Conservation (phyloP, 1,140 invertebrate species). For the Drosophila micromelanica region DNA sequence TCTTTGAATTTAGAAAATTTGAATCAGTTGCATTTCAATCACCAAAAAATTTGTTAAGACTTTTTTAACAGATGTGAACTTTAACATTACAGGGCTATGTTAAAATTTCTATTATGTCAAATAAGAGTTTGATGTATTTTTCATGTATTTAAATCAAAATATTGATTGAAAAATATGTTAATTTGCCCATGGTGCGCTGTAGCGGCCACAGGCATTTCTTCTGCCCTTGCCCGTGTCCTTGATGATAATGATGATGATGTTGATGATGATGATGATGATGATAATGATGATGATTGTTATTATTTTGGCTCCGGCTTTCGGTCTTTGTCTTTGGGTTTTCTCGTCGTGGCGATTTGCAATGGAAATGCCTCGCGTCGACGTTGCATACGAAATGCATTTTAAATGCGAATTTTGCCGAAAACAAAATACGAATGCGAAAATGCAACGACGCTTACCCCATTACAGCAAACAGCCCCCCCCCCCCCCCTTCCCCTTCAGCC, state of each 20-base stretch:
- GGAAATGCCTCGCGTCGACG: conserved; percentile 60
- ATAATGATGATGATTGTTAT: conserved; percentile 57
- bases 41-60: too few relatives aligned
- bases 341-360: conserved; percentile 68
- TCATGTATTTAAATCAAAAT: too few relatives aligned
- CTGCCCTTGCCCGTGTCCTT: background rate
- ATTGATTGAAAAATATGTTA: too few relatives aligned
- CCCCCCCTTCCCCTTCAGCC: too few relatives aligned
- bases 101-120: too few relatives aligned
- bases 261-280: conserved; percentile 22
- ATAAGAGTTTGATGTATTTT: too few relatives aligned
- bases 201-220: too few relatives aligned
- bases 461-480: conserved; percentile 5
- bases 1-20: too few relatives aligned
- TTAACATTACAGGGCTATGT: too few relatives aligned
- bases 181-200: too few relatives aligned
- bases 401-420: conserved; percentile 58
- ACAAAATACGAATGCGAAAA: conserved; percentile 53
- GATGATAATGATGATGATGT: conserved; percentile 34
- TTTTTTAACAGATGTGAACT: too few relatives aligned
- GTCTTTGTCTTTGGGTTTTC: conserved; percentile 37
- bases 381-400: conserved; percentile 79
- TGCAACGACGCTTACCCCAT: conserved; percentile 24
- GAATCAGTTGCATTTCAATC: too few relatives aligned
- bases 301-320: conserved; percentile 54